Conservation (phyloP, 2,888 invertebrate genomes). For the Limnephilus marmoratus region DNA sequence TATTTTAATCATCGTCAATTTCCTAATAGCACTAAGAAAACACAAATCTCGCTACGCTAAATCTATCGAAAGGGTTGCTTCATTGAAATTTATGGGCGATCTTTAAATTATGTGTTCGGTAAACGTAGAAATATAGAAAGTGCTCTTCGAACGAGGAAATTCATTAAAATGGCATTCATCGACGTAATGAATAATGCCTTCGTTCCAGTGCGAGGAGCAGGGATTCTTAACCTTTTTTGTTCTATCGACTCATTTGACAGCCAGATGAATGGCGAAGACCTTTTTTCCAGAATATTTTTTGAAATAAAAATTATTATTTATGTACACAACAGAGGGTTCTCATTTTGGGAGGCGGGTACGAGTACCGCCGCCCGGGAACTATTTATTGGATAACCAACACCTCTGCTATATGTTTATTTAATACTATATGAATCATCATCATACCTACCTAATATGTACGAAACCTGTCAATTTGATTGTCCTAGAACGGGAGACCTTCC, state of each 20-base stretch:
- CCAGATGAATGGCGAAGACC: background rate
- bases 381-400: too few relatives aligned
- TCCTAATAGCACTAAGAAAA: constrained; percentile 31
- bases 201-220: background rate
- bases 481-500: too few relatives aligned
- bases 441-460: too few relatives aligned
- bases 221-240: background rate
- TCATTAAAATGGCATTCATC: constrained; percentile 39
- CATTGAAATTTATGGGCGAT: constrained; percentile 31
- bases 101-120: constrained; percentile 14
- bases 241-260: background rate
- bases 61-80: constrained; percentile 34
- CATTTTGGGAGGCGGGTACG: too few relatives aligned
- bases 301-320: too few relatives aligned
- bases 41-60: constrained; percentile 18
- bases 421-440: too few relatives aligned
- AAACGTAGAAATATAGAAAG: constrained; percentile 17
- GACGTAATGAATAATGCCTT: constrained; percentile 39
- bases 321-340: too few relatives aligned
- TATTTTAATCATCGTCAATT: constrained; percentile 39
- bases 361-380: too few relatives aligned
- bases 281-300: background rate
- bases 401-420: too few relatives aligned
- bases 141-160: constrained; percentile 31
- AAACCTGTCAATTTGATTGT: too few relatives aligned